Percentiles rank a stretch among this genome's conserved stretches.
Conservation (phyloP, 2,797 vertebrate genomes). For the Pseudochirops corinnae region DNA sequence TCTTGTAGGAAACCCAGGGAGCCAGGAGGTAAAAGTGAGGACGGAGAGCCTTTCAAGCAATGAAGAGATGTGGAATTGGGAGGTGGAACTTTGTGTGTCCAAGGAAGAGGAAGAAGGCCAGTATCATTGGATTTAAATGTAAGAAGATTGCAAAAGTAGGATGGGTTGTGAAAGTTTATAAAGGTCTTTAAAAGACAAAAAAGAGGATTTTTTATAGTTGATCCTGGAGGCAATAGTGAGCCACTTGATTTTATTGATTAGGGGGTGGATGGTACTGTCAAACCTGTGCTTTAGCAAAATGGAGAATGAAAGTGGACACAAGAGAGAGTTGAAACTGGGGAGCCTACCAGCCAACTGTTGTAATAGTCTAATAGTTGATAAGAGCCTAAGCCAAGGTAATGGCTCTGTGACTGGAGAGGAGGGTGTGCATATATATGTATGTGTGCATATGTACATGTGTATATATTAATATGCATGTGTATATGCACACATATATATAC, state of each 20-base stretch:
- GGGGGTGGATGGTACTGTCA: neutral
- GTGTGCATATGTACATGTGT: no score
- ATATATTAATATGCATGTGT: no score
- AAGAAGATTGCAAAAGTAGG: neutral
- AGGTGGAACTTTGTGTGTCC: neutral
- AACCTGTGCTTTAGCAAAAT: neutral
- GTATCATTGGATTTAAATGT: neutral
- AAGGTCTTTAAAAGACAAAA: neutral
- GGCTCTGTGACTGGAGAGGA: no score
- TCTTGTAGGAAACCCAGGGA: no score
- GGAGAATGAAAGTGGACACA: neutral
- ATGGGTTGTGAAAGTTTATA: neutral
- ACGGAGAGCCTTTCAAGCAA: no score
- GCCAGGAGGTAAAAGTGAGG: no score
- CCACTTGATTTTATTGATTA: neutral
- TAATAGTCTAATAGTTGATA: no score
- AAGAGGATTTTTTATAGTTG: neutral
- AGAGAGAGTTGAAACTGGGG: neutral
- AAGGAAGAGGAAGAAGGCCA: neutral
- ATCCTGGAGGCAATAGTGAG: neutral
- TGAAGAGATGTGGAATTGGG: no score
- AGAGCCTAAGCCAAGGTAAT: no score
- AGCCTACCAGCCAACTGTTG: no score
- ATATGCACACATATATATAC: no score
- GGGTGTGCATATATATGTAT: no score